Base-by-base conservation (phyloP, 2,888 invertebrate species). In the Blastobasis adustella region DNA sequence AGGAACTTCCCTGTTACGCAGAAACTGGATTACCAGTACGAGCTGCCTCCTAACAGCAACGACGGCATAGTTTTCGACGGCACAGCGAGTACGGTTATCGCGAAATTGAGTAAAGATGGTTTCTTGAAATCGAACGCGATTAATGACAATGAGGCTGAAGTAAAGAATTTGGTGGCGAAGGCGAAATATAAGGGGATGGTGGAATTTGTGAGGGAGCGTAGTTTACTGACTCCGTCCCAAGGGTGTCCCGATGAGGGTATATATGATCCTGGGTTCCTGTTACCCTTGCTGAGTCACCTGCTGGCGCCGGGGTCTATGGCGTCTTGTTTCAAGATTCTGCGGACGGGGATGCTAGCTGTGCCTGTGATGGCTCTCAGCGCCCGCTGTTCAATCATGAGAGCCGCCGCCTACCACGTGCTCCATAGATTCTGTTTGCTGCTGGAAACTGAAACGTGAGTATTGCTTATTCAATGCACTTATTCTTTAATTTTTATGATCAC, bases 211-310 rank as follows among this genome's bases (percentile, higher is more conserved):
- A 67, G 62, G 47, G 63, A 62, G 10, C 49, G 54, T 0, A 82
- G 83, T 52, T 55, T 79, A 8, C 57, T 66, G 8, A 62, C 66
- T 5, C 52, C 61, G 2, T 77, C 79, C 3, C 81, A 83, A 55
- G 8, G 58, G 4, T 69, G 71, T 45, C 58, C 58, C 0, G 76
- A 76, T 40, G 73, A 73, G 42, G 76, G 87, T 4, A 83, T 94
- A 49, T 97, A 97, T 65, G 97, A 97, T 81, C 94, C 97, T 1
- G 89, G 93, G 37, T 97, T 96, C 73, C 83, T 96, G 59, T 86
- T 97, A 50, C 95, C 96, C 0, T 73, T 96, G 7, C 90, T 97
- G 71, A 91, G 92, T 57, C 92, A 93, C 67, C 79, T 96, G 46
- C 83, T 96, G 56, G 91, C 93, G 0, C 93, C 95, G 5, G 95